Base-by-base conservation (phyloP, 2,888 invertebrate species). In the Parasteatoda lunata region DNA sequence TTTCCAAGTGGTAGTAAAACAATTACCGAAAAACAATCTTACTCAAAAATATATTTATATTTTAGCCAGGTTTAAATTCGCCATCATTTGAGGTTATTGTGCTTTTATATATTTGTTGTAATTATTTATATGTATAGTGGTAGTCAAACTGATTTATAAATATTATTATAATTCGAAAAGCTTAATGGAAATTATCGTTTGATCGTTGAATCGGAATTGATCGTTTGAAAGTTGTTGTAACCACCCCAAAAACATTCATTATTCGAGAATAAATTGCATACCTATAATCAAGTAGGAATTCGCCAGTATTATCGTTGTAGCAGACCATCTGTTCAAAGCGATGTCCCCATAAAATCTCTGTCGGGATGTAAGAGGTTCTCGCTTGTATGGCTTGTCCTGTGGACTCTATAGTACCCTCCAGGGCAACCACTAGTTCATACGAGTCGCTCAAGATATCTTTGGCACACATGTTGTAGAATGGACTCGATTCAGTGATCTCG, bases 361-460 rank as follows among this genome's bases (percentile, higher is more conserved):
- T 95, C 45, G 97, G 97, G 5, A 96, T 93, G 90, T 95, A 97
- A 90, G 97, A 96, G 0, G 96, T 95, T 8, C 90, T 75, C 6
- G 90, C 89, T 71, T 90, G 90, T 13, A 90, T 86, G 11, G 89
- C 77, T 13, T 89, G 85, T 69, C 90, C 90, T 30, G 90, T 90
- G 47, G 90, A 90, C 70, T 90, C 90, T 91, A 93, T 97, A 49
- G 95, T 95, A 1, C 97, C 98, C 93, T 97, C 98, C 91, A 99
- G 93, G 93, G 98, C 97, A 48, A 98, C 97, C 88, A 98, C 97
- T 90, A 98, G 96, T 92, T 99, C 98, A 92, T 99, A 98, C 90
- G 96, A 94, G 92, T 97, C 98, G 91, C 95, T 94, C 80, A 96
- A 94, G 94, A 98, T 95, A 92, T 98, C 98, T 77, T 96, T 96